Evolutionary conservation across 2,113 vertebrate species (phyloP).

Genomic region (Archocentrus centrarchus): DNA sequence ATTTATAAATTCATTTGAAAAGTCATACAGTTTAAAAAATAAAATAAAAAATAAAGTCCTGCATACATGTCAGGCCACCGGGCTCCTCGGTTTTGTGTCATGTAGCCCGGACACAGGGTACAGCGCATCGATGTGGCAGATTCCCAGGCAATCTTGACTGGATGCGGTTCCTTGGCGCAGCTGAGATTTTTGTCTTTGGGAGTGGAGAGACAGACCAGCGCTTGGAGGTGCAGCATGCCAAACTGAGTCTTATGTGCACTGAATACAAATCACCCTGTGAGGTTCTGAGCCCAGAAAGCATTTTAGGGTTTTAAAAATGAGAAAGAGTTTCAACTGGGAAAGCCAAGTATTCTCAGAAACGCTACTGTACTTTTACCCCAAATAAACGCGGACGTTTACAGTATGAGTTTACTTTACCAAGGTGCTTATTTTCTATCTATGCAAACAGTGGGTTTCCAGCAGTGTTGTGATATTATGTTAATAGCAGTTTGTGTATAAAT

Average conservation of each 20-base stretch:
- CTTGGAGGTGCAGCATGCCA: constrained; percentile 27
- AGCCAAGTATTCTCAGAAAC: constrained; percentile 11
- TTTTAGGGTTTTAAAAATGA: constrained; percentile 10
- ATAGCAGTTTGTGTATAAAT: constrained; percentile 51
- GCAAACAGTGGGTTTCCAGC: constrained; percentile 74
- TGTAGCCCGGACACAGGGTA: not conserved
- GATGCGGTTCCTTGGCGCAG: not conserved
- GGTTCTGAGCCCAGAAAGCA: constrained; percentile 12
- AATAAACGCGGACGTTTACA: constrained; percentile 55
- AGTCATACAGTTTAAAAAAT: not conserved
- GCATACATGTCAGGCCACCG: not conserved
- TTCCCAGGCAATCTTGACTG: constrained; percentile 17
- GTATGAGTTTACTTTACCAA: constrained; percentile 51
- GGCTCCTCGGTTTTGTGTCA: not conserved
- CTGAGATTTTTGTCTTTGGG: not conserved
- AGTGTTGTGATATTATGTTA: constrained; percentile 52
- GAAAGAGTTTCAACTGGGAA: not conserved
- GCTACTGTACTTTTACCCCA: constrained; percentile 5
- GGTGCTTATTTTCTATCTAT: constrained; percentile 81
- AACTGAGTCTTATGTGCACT: constrained; percentile 13
- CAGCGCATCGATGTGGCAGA: not conserved
- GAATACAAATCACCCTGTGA: constrained; percentile 47
- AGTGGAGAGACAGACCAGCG: not conserved
- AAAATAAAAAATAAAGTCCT: not conserved
- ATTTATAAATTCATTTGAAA: constrained; percentile 1